phyloP scores from a whole-genome alignment of 2,888 invertebrate genomes.

The Chaetogeoica ovagalla region DNA sequence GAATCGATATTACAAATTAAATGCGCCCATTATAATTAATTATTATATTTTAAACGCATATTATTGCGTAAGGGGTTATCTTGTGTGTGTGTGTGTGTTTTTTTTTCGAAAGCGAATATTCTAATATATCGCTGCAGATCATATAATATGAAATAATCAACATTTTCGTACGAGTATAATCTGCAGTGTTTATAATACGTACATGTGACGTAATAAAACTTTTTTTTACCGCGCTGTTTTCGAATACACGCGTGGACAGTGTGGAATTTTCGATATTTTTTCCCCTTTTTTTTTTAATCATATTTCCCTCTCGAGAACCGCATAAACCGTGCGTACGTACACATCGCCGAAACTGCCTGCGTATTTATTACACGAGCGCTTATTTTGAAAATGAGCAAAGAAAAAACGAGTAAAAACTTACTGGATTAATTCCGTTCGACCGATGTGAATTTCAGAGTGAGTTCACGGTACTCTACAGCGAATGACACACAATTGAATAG shows the following conservation, averaged over 20 bases:
- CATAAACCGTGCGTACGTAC: background rate
- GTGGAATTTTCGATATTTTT: background rate
- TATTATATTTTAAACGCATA: background rate
- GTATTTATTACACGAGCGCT: background rate
- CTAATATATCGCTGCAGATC: no score
- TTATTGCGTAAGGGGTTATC: background rate
- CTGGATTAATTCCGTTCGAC: background rate
- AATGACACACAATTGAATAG: slow-evolving; percentile 8
- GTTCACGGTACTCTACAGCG: slow-evolving; percentile 12
- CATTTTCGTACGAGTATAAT: no score
- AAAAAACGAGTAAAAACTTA: background rate
- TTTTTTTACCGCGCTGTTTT: no score
- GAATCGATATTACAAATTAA: background rate
- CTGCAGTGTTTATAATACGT: no score
- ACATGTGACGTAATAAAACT: no score
- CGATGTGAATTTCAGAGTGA: background rate
- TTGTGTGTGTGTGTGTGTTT: no score
- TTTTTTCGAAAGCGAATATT: no score
- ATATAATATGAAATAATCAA: no score
- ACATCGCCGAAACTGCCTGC: background rate
- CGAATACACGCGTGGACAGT: background rate
- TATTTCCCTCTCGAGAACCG: background rate
- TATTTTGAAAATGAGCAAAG: background rate
- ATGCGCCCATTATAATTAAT: background rate
- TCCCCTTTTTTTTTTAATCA: background rate